These are phyloP conservation scores for Cardinalis cardinalis DNA, from an alignment of 2,113 vertebrate genomes.

Conservation along the genomic window DNA sequence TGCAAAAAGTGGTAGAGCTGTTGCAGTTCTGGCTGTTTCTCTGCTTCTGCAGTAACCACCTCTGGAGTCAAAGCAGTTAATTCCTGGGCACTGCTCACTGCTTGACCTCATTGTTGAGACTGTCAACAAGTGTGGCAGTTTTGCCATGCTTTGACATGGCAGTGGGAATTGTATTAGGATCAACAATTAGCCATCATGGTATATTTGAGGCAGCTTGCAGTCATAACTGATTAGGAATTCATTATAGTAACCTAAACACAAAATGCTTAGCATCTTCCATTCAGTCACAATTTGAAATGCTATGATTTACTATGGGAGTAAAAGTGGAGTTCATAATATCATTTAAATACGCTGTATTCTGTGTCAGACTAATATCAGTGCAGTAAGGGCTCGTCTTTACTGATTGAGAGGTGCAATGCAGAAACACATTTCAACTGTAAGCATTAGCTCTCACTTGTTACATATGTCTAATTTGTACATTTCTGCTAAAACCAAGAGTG, in stretches of 20 bases:
- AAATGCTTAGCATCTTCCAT: neutral
- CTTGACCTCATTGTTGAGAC: constrained; percentile 13
- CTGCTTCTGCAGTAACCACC: neutral
- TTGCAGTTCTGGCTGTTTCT: neutral
- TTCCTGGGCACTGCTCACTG: neutral
- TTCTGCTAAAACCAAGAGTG: neutral
- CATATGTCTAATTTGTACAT: neutral
- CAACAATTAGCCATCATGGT: neutral
- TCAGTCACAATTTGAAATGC: neutral
- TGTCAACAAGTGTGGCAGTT: constrained; percentile 20
- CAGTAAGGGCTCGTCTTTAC: neutral
- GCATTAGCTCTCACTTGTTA: neutral
- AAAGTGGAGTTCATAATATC: neutral
- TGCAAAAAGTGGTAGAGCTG: neutral
- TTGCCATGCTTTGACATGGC: neutral
- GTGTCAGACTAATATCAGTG: neutral
- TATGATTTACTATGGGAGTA: neutral
- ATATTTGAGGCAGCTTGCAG: neutral
- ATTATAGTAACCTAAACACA: neutral
- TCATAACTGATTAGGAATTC: neutral
- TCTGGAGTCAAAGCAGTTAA: neutral
- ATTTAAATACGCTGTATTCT: neutral
- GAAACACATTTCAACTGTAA: neutral
- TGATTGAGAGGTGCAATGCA: neutral
- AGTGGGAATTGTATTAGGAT: neutral